These are phyloP conservation scores for Rhinogobius similis DNA, from an alignment of 2,113 vertebrate species.

Conservation along the genomic window DNA sequence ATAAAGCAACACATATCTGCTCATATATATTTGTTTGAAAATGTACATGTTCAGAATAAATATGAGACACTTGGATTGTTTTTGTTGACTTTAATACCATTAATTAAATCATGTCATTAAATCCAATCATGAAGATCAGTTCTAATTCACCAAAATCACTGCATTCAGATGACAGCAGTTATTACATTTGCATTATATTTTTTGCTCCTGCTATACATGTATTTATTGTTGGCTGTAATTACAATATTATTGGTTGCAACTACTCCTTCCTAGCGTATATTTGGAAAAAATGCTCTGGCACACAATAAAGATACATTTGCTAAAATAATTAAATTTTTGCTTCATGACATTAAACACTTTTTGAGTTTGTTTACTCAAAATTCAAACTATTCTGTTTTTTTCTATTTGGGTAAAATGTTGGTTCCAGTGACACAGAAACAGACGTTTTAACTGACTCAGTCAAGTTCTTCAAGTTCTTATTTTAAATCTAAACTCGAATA, in stretches of 20 bases:
- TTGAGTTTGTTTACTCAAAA: not conserved
- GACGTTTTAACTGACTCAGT: not conserved
- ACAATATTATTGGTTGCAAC: not conserved
- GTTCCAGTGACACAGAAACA: no score
- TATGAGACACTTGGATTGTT: constrained; percentile 79
- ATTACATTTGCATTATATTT: not conserved
- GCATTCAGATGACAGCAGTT: not conserved
- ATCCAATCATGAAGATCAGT: constrained; percentile 12
- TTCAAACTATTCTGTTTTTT: not conserved
- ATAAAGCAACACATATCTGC: constrained; percentile 47
- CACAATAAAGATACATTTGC: not conserved
- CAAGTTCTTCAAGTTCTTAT: not conserved
- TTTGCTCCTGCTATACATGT: no score
- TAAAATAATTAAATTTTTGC: not conserved
- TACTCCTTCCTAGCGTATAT: not conserved
- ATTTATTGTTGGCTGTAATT: not conserved
- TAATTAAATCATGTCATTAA: constrained; percentile 58
- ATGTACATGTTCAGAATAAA: constrained; percentile 67
- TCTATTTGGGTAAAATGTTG: not conserved
- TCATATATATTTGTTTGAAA: constrained; percentile 40
- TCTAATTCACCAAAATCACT: not conserved
- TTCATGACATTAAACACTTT: no score
- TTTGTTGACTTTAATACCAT: constrained; percentile 79
- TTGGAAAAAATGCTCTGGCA: not conserved
- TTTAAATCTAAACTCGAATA: no score